These are phyloP conservation scores for Platanista minor DNA, from an alignment of 2,113 vertebrate species.

Conservation along the genomic window DNA sequence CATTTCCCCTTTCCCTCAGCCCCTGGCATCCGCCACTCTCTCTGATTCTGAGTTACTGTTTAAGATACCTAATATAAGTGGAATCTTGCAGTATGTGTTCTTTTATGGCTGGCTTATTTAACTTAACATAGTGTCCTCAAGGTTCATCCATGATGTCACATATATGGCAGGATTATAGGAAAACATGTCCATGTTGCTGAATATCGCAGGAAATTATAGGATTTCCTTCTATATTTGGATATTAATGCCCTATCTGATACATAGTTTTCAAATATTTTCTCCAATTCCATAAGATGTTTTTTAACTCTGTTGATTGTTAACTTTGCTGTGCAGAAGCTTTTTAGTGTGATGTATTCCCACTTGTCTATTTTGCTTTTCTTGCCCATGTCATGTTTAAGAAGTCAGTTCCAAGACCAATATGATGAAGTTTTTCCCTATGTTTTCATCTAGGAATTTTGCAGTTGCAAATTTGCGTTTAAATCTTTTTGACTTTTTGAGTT, in stretches of 20 bases:
- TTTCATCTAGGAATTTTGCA: background rate
- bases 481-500: background rate
- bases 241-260: background rate
- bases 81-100: background rate
- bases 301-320: background rate
- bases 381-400: background rate
- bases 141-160: background rate
- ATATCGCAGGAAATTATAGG: background rate
- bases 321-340: background rate
- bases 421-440: background rate
- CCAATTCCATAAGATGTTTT: background rate
- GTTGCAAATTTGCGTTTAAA: background rate
- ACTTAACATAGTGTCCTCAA: background rate
- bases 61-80: background rate
- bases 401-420: background rate
- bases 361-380: background rate
- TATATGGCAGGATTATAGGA: background rate
- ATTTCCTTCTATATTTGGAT: background rate
- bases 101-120: background rate
- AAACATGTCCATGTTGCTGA: background rate
- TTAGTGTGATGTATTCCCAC: background rate
- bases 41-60: background rate
- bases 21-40: background rate
- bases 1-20: background rate
- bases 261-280: background rate